Percentiles rank a stretch among this genome's conserved stretches.
phyloP scores from a whole-genome alignment of 2,113 vertebrate species.

The Sebastes fasciatus region DNA sequence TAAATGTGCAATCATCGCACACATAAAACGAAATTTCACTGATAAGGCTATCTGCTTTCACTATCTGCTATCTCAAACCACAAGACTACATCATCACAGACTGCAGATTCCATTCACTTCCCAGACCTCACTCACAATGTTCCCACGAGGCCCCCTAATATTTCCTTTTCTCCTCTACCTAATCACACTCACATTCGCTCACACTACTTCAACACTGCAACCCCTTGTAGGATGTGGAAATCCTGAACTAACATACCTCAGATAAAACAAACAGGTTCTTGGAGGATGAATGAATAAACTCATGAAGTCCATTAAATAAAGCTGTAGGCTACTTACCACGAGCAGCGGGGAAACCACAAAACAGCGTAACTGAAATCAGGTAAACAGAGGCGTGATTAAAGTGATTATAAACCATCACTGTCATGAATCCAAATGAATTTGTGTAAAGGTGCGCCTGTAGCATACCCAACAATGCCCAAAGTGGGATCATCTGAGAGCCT shows the following conservation, averaged over 20 bases:
- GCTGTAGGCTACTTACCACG: conserved; percentile 25
- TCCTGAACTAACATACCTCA: background rate
- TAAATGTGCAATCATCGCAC: background rate
- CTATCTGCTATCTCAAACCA: background rate
- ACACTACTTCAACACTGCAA: background rate
- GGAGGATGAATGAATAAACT: background rate
- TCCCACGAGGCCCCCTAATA: too few species aligned
- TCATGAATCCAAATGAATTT: background rate
- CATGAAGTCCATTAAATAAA: too few species aligned
- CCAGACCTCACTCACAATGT: too few species aligned
- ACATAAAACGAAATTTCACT: background rate
- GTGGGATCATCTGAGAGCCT: background rate
- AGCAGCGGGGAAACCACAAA: background rate
- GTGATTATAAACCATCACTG: background rate
- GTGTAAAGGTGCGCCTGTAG: background rate
- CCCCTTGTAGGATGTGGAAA: too few species aligned
- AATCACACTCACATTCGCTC: background rate
- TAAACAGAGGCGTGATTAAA: background rate
- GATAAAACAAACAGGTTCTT: background rate
- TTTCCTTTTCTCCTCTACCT: too few species aligned
- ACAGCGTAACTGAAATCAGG: conserved; percentile 26
- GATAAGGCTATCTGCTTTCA: background rate
- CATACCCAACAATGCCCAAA: background rate
- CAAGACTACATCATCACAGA: background rate
- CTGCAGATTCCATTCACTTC: too few species aligned